Conservation (phyloP, 2,888 invertebrate genomes). For the Agrypnus murinus region DNA sequence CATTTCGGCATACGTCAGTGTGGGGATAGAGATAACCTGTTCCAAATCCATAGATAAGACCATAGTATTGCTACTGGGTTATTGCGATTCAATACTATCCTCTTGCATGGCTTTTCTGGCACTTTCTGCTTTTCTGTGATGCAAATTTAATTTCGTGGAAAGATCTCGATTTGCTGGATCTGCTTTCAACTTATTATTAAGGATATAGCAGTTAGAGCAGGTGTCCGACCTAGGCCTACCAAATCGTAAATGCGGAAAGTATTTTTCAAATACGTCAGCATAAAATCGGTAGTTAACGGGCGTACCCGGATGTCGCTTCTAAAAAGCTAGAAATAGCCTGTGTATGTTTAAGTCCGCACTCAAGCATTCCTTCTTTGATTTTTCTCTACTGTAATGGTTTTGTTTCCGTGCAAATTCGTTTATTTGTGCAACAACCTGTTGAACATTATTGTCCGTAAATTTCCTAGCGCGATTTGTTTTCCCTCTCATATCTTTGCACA, state of each 20-base stretch:
- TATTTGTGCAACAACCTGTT: background rate
- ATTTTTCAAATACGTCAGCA: background rate
- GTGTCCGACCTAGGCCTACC: background rate
- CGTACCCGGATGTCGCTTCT: background rate
- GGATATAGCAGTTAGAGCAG: background rate
- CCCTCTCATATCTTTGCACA: no score
- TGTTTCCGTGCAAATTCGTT: background rate
- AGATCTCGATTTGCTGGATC: background rate
- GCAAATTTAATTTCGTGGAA: background rate
- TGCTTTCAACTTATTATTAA: background rate
- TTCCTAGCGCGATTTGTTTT: background rate
- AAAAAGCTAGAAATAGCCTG: background rate
- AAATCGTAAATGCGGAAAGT: background rate
- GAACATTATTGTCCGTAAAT: no score
- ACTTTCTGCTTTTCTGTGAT: background rate
- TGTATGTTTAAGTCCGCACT: background rate
- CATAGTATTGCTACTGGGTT: background rate
- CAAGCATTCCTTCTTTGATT: background rate
- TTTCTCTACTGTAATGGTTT: no score
- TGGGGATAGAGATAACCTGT: background rate
- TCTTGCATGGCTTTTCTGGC: background rate
- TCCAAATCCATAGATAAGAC: background rate
- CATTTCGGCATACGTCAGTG: background rate
- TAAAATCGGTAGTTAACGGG: constrained; percentile 1
- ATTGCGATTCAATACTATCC: background rate